Percentiles rank a stretch among this genome's conserved stretches.
Conservation (phyloP, 2,888 invertebrate species). For the Trachelus troglodyta region DNA sequence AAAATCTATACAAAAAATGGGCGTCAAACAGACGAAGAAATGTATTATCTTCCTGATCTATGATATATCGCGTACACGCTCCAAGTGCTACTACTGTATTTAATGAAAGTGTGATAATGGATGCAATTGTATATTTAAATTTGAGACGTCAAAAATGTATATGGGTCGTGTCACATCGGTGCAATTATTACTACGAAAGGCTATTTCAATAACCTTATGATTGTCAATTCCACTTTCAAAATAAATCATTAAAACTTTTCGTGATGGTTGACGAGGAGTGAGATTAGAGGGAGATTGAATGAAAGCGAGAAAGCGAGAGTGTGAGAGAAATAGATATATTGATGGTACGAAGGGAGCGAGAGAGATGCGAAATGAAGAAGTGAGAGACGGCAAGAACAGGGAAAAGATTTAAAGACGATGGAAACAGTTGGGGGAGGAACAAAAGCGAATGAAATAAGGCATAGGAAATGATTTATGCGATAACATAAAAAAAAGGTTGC, state of each 20-base stretch:
- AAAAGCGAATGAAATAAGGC: conserved; percentile 38
- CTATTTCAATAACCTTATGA: conserved; percentile 65
- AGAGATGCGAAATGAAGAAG: conserved; percentile 35
- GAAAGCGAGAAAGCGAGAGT: conserved; percentile 30
- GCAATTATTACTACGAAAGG: conserved; percentile 62
- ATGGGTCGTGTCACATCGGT: conserved; percentile 57
- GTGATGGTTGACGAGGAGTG: conserved; percentile 2
- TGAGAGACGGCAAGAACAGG: conserved; percentile 56
- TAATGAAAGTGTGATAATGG: conserved; percentile 28
- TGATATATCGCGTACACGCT: too few relatives aligned
- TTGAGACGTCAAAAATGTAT: conserved; percentile 46
- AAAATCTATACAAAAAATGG: too few relatives aligned
- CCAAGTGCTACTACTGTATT: too few relatives aligned
- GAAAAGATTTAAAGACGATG: conserved; percentile 50
- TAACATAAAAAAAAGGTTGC: conserved; percentile 39
- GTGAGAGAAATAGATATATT: conserved; percentile 5
- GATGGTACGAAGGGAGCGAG: background rate
- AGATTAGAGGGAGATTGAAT: conserved; percentile 22
- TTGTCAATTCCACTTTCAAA: conserved; percentile 66
- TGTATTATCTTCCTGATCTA: too few relatives aligned
- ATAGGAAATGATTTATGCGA: conserved; percentile 11
- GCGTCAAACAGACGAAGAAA: background rate
- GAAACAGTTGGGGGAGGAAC: conserved; percentile 28
- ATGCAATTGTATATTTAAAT: conserved; percentile 29
- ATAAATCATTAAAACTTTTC: conserved; percentile 52